These are phyloP conservation scores for Hucho hucho DNA, from an alignment of 2,113 vertebrate genomes.

Conservation along the genomic window DNA sequence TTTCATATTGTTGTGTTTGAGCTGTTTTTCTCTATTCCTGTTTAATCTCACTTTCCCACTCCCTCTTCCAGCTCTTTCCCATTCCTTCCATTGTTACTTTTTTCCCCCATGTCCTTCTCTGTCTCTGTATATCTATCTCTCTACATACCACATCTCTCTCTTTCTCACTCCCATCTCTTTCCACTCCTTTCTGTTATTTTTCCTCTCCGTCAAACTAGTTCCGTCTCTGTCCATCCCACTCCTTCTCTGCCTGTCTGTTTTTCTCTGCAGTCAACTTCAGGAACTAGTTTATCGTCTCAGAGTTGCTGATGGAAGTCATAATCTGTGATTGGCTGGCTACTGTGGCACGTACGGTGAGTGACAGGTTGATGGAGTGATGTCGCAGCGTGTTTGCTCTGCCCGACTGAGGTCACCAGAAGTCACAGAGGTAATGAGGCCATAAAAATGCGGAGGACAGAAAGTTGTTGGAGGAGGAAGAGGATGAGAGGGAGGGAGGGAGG, in stretches of 20 bases:
- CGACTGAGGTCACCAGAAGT: conserved; percentile 47
- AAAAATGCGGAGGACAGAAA: conserved; percentile 42
- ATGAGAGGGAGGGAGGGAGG: conserved; percentile 2
- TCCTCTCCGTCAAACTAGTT: neutral
- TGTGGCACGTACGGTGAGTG: conserved; percentile 53
- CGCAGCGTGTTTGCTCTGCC: conserved; percentile 51
- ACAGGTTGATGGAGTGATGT: conserved; percentile 65
- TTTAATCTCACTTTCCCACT: neutral
- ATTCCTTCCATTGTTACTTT: neutral
- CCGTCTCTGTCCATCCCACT: neutral
- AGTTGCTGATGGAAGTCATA: conserved; percentile 30
- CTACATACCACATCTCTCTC: neutral
- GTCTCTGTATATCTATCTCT: too few relatives aligned
- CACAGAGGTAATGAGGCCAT: conserved; percentile 54
- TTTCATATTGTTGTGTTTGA: neutral
- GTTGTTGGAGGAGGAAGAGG: neutral
- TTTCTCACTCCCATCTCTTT: too few relatives aligned
- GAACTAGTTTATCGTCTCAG: conserved; percentile 2
- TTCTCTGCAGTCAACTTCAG: conserved; percentile 17
- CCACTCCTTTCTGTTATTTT: neutral
- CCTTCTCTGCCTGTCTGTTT: neutral
- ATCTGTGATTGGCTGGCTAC: conserved; percentile 38
- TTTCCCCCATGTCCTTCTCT: neutral
- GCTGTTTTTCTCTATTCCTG: neutral
- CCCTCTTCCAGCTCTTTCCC: conserved; percentile 3